Conservation (phyloP, 64 coral and sea anemone genomes). For the Platygyra sinensis region DNA sequence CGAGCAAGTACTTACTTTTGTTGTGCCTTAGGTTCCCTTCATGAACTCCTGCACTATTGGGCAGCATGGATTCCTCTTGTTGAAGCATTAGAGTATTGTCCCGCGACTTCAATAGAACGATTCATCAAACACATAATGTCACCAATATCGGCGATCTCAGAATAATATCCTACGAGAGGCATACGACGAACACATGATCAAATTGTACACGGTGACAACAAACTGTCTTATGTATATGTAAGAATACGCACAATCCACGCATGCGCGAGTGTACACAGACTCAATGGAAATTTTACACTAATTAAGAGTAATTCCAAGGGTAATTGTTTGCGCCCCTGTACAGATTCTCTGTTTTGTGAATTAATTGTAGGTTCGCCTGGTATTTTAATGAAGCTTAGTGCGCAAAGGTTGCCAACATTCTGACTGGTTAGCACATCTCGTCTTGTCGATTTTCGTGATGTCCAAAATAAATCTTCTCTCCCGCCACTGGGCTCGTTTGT, state of each 20-base stretch:
- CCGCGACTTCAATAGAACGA: not conserved
- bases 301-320: constrained; percentile 14
- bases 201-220: constrained; percentile 3
- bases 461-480: not conserved
- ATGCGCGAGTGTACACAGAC: constrained; percentile 23
- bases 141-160: constrained; percentile 9
- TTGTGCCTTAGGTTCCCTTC: constrained; percentile 17
- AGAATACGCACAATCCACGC: not conserved
- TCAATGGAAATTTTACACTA: constrained; percentile 9
- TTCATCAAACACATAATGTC: constrained; percentile 48
- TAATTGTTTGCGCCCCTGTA: not conserved
- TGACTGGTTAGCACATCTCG: not conserved
- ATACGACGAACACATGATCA: constrained; percentile 1
- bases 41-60: constrained; percentile 25
- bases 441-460: not conserved
- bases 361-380: constrained; percentile 1
- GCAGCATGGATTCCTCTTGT: constrained; percentile 39
- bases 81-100: constrained; percentile 41
- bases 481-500: not conserved
- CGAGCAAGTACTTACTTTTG: not conserved
- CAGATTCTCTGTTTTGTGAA: constrained; percentile 12
- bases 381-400: not conserved
- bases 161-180: constrained; percentile 17
- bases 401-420: constrained; percentile 4
- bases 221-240: not conserved